phyloP scores from a whole-genome alignment of 1,140 invertebrate species.

The Neodiprion pinetum region DNA sequence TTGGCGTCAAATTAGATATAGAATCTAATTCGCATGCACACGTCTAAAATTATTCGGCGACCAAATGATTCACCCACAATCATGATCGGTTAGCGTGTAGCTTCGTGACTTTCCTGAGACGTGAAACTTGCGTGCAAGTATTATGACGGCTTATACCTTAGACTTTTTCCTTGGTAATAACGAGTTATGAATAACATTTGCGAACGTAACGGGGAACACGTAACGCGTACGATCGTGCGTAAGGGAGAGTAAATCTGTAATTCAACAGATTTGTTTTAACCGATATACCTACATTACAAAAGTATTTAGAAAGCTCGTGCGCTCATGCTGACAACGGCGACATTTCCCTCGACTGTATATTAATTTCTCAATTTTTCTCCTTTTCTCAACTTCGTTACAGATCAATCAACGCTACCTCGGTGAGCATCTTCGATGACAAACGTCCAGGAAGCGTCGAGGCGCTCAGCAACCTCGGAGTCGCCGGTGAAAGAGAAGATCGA shows the following conservation, averaged over 20 bases:
- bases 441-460: not conserved
- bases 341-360: not conserved
- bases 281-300: not conserved
- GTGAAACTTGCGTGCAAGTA: too few relatives aligned
- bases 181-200: too few relatives aligned
- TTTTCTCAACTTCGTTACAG: not conserved
- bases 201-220: not conserved
- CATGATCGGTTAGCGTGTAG: too few relatives aligned
- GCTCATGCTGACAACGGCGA: not conserved
- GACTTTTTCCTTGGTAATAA: too few relatives aligned
- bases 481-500: not conserved
- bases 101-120: too few relatives aligned
- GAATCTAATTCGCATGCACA: too few relatives aligned
- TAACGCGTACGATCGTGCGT: not conserved
- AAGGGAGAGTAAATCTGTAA: not conserved
- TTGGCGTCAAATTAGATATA: too few relatives aligned
- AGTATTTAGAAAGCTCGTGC: not conserved
- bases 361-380: not conserved
- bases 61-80: too few relatives aligned
- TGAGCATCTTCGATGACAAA: not conserved
- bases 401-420: not conserved
- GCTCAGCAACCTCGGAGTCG: not conserved
- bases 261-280: not conserved
- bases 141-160: too few relatives aligned
- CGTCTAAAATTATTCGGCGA: too few relatives aligned